Evolutionary conservation across 2,888 invertebrate genomes (phyloP).

Genomic region (Dicranocentrus wangi): DNA sequence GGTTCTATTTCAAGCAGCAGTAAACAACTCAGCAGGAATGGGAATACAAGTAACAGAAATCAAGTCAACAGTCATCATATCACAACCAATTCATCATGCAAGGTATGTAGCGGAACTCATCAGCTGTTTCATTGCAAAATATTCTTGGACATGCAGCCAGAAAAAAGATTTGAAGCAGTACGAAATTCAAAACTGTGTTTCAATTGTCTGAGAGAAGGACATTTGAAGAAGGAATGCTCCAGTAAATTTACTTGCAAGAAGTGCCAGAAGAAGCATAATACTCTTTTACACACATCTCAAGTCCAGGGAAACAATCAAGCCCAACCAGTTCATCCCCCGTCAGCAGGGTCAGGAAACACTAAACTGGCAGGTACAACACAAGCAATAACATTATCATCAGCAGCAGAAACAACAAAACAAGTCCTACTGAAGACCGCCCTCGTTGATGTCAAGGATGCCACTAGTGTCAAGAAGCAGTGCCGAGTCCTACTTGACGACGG

Average conservation of each 20-base stretch:
- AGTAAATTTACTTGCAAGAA: conserved; percentile 8
- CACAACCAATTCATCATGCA: conserved; percentile 5
- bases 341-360: neutral
- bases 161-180: neutral
- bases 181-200: conserved; percentile 3
- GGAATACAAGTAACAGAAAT: neutral
- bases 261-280: conserved; percentile 26
- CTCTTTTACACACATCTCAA: conserved; percentile 19
- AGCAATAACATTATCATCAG: neutral
- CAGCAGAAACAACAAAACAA: neutral
- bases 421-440: conserved; percentile 42
- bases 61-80: conserved; percentile 9
- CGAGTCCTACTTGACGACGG: conserved; percentile 49
- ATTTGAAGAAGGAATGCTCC: conserved; percentile 8
- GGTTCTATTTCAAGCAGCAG: conserved; percentile 11
- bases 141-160: neutral
- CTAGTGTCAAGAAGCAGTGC: neutral
- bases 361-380: neutral
- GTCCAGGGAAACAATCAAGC: neutral
- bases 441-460: conserved; percentile 8
- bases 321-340: no score
- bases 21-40: neutral
- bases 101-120: conserved; percentile 19
- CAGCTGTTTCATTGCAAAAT: conserved; percentile 20
- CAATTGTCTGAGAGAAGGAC: conserved; percentile 52